Base-by-base conservation (phyloP, 2,113 vertebrate genomes). In the Fukomys damarensis region DNA sequence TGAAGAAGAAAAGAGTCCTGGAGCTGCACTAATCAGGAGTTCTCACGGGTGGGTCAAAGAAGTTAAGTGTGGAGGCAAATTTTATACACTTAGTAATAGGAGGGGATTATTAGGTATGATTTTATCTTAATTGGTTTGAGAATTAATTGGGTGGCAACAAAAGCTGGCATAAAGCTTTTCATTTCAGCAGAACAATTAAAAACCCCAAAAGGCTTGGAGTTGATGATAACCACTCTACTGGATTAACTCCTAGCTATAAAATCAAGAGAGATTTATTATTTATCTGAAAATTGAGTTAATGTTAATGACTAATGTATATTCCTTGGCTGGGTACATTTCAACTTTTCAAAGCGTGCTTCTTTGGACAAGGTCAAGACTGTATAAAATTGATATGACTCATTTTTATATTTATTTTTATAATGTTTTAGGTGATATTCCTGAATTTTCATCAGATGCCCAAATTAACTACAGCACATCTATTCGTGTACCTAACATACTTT, bases 81-180 rank as follows among this genome's bases (percentile, higher is more conserved):
- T 96, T 96, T 97, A 94, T 84, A 94, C 4, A 46, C 80, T 98
- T 98, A 93, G 59, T 97, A 98, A 94, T 95, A 97, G 98, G 94
- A 97, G 96, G 58, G 98, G 94, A 98, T 96, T 98, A 98, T 97
- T 97, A 96, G 86, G 87, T 93, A 52, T 98, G 98, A 98, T 98
- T 98, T 98, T 98, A 98, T 98, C 98, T 98, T 98, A 98, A 98
- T 98, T 98, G 96, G 86, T 98, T 98, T 97, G 89, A 98, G 97
- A 98, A 98, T 98, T 98, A 99, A 98, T 98, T 98, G 96, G 59
- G 17, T 97, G 49, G 89, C 94, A 98, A 98, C 95, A 98, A 98
- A 98, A 98, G 96, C 95, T 97, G 30, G 82, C 52, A 97, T 98
- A 98, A 98, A 96, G 24, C 54, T 94, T 97, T 98, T 97, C 93